Conservation (phyloP, 2,113 vertebrate species). For the Callopanchax toddi region DNA sequence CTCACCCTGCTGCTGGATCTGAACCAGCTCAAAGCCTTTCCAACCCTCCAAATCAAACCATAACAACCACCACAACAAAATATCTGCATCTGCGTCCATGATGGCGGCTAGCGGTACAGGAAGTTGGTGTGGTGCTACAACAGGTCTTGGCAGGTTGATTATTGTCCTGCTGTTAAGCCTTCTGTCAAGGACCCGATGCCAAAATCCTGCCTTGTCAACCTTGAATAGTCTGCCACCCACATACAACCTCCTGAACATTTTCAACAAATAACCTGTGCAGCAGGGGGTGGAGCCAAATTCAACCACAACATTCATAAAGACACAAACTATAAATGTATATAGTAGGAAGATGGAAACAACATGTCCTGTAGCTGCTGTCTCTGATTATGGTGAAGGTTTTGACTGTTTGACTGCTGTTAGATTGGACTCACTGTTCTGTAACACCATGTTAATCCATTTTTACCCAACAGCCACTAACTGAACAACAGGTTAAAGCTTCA, state of each 20-base stretch:
- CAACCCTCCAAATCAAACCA: not conserved
- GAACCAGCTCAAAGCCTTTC: not conserved
- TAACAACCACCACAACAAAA: slow-evolving; percentile 1
- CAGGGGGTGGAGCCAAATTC: not conserved
- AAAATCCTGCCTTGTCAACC: slow-evolving; percentile 32
- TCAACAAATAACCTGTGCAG: not conserved
- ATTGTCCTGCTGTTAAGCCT: slow-evolving; percentile 51
- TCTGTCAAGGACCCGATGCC: slow-evolving; percentile 46
- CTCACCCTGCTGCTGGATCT: not conserved
- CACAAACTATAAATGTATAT: not conserved
- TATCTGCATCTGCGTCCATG: not conserved
- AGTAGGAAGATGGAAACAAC: too few relatives aligned
- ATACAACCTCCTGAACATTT: slow-evolving; percentile 9
- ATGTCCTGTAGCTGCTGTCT: too few relatives aligned
- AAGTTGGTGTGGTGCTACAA: slow-evolving; percentile 19
- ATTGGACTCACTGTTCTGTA: too few relatives aligned
- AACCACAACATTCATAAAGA: not conserved
- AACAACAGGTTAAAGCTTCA: too few relatives aligned
- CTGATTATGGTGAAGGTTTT: too few relatives aligned
- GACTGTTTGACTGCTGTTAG: too few relatives aligned
- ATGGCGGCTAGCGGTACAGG: not conserved
- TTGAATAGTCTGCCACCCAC: slow-evolving; percentile 28
- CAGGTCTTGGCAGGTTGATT: slow-evolving; percentile 45
- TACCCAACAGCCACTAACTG: too few relatives aligned
- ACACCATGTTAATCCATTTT: too few relatives aligned